Base-by-base conservation (phyloP, 1,140 invertebrate species). In the Sarcophaga bullata region DNA sequence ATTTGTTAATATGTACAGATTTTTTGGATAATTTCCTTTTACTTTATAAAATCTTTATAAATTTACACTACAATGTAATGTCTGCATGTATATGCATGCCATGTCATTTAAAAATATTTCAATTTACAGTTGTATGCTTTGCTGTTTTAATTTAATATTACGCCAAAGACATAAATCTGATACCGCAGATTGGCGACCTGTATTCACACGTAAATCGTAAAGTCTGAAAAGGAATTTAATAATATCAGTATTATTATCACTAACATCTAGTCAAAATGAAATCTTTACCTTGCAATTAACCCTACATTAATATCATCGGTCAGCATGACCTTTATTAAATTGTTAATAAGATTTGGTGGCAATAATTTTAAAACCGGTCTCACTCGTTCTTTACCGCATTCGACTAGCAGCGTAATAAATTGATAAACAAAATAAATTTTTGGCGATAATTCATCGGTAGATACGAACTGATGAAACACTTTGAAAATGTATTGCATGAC, bases 341-440 rank as follows among this genome's bases (percentile, higher is more conserved):
- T 95, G 17, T 95, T 94, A 82, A 96, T 93, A 81, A 96, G 91
- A 83, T 93, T 93, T 85, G 93, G 91, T 0, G 96, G 96, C 92
- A 97, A 94, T 84, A 95, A 94, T 82, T 95, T 94, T 13, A 97
- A 89, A n/a, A 97, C 93, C 58, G 94, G 91, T 46, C 93, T 91
- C 19, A 95, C 93, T 84, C 94, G 93, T 11, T 96, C 94, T 72
- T 94, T 93, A 0, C 95, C 95, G 91, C 95, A 96, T 85, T 95
- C 93, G 3, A 97, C 95, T 47, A 95, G 92, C 85, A 95, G 92
- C 81, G 95, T 92, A n/a, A 97, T 91, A 88, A 98, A 96, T 84
- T 95, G 93, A 82, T 97, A 93, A 80, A 97, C 95, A 90, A 98
- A 97, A 86, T 96, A 94, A 7, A 95, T 96, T 85, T 97, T 95